Evolutionary conservation across 2,113 vertebrate species (phyloP).

Genomic region (Pao palembangensis): DNA sequence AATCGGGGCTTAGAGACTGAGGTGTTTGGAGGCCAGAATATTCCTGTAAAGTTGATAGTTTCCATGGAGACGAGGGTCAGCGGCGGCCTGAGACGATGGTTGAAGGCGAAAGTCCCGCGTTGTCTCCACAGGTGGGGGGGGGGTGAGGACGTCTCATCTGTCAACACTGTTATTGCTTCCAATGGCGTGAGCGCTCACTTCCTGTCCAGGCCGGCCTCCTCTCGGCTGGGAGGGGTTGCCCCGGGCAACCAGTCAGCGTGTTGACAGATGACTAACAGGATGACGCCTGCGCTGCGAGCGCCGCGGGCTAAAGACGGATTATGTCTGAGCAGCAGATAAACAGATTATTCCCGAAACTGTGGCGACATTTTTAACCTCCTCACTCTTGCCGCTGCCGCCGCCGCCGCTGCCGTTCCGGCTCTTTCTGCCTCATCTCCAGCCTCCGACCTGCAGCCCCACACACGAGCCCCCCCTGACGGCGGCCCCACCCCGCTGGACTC

Average conservation of each 20-base stretch:
- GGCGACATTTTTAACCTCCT: slow-evolving; percentile 77
- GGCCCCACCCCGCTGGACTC: background rate
- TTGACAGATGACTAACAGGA: slow-evolving; percentile 91
- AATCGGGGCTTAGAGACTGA: no score
- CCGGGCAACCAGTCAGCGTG: slow-evolving; percentile 12
- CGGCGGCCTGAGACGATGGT: no score
- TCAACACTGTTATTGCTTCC: background rate
- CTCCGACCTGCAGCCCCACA: background rate
- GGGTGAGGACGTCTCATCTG: background rate
- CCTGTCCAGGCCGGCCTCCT: background rate
- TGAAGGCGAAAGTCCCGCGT: no score
- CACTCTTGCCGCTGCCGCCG: slow-evolving; percentile 61
- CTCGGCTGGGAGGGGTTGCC: background rate
- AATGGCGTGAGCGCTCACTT: background rate
- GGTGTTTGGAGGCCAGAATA: no score
- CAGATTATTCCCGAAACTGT: slow-evolving; percentile 88
- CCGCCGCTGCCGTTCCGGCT: slow-evolving; percentile 8
- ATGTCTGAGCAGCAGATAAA: slow-evolving; percentile 89
- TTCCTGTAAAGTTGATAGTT: no score
- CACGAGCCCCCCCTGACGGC: slow-evolving; percentile 47
- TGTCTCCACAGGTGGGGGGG: background rate
- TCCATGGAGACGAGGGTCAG: no score
- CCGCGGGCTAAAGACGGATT: slow-evolving; percentile 86
- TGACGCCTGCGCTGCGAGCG: slow-evolving; percentile 75
- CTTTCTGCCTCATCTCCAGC: background rate